Base-by-base conservation (phyloP, 2,888 invertebrate species). In the Suillia variegata region DNA sequence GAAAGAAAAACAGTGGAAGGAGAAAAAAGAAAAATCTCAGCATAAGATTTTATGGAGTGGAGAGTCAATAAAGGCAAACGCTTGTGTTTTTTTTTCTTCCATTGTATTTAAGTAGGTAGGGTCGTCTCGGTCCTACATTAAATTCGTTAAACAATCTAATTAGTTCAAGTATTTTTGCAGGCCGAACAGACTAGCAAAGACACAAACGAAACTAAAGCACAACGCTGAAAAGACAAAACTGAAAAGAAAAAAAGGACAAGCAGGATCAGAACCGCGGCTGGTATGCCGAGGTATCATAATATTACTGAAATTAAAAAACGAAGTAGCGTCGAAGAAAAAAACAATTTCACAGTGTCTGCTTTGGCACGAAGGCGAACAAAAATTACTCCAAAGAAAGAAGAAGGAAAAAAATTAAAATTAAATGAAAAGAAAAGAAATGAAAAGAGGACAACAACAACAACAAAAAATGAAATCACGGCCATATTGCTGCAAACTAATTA, bases 401-500 rank as follows among this genome's bases (percentile, higher is more conserved):
- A 8, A 13, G 31, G 31, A 22, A 21, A 18, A 22, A 10, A 17
- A 38, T 18, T 2, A 15, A 38, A 12, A 15, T 13, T 13, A 13
- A 22, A n/a, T n/a, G n/a, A n/a, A n/a, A n/a, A n/a, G n/a, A n/a
- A n/a, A n/a, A n/a, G n/a, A n/a, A 38, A 53, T 18, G 22, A 53
- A 34, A 53, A 34, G 10, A 49, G 15, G 15, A 8, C 21, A n/a
- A 12, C 8, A 53, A 13, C 10, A 53, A 42, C 24, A 17, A 6
- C n/a, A 47, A 17, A 47, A 50, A 50, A 50, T 50, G 6, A 45
- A 45, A 17, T 18, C 17, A 5, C 5, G 17, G 17, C 45, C 45
- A 45, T 4, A 54, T 58, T 47, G 54, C 58, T 47, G 52, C 42
- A 54, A 52, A 54, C 62, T 62, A 62, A 62, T 62, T 62, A 62